Percentiles rank a stretch among this genome's conserved stretches.
Evolutionary conservation across 2,888 invertebrate species (phyloP).

Genomic region (Callosobruchus maculatus): DNA sequence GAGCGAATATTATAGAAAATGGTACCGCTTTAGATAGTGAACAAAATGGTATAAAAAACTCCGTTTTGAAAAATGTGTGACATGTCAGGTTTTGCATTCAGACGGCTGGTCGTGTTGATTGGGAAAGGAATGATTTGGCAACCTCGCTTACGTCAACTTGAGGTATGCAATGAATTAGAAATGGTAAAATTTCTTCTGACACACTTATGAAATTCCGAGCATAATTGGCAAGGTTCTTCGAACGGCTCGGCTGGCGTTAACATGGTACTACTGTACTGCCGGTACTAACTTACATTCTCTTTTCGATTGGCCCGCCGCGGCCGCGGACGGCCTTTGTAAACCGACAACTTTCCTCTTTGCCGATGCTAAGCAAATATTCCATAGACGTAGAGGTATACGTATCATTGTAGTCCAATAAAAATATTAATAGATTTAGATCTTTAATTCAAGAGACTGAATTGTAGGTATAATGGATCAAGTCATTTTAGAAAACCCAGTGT

Average conservation of each 20-base stretch:
- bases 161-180: constrained; percentile 14
- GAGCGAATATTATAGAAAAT: no score
- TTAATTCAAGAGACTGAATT: no score
- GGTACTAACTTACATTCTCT: not conserved
- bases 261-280: not conserved
- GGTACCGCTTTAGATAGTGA: no score
- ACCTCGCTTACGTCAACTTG: not conserved
- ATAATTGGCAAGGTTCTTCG: constrained; percentile 32
- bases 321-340: not conserved
- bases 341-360: not conserved
- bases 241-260: no score
- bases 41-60: no score
- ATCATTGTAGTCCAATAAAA: no score
- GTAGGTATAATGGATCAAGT: no score
- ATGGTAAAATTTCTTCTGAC: constrained; percentile 24
- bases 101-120: not conserved
- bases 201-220: constrained; percentile 33
- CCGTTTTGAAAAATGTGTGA: no score
- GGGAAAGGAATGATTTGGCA: constrained; percentile 1
- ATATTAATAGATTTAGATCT: no score
- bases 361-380: not conserved
- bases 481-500: no score
- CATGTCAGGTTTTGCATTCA: no score
- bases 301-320: not conserved
- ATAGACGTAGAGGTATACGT: not conserved